Conservation (phyloP, 2,797 vertebrate genomes). For the Galaxias olidus region DNA sequence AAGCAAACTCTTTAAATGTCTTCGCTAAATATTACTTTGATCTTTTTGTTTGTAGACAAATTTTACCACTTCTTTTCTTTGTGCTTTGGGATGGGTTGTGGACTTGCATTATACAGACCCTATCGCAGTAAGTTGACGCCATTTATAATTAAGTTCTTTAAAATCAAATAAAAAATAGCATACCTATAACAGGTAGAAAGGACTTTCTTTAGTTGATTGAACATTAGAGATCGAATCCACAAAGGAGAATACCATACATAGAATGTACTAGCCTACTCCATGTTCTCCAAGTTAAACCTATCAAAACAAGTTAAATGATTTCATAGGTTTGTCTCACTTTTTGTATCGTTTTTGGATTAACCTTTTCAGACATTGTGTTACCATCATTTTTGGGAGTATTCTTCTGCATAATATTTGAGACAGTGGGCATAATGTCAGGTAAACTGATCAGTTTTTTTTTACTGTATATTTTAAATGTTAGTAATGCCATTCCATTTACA, state of each 20-base stretch:
- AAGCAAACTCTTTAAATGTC: conserved; percentile 6
- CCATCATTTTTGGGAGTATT: conserved; percentile 44
- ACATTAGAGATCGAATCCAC: too few species aligned
- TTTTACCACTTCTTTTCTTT: conserved; percentile 70
- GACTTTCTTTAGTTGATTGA: too few species aligned
- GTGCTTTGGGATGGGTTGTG: conserved; percentile 69
- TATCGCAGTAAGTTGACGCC: conserved; percentile 20
- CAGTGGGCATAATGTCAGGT: conserved; percentile 53
- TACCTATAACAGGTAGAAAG: too few species aligned
- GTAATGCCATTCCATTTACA: too few species aligned
- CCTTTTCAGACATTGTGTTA: conserved; percentile 47
- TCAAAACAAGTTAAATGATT: too few species aligned
- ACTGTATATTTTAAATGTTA: too few species aligned
- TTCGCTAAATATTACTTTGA: background rate
- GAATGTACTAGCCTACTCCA: too few species aligned
- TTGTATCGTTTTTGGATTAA: background rate
- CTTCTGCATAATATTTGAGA: conserved; percentile 57
- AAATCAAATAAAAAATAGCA: too few species aligned
- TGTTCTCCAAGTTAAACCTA: background rate
- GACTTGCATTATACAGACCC: conserved; percentile 55
- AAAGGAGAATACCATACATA: too few species aligned
- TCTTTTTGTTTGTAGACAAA: conserved; percentile 59
- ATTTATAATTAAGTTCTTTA: too few species aligned
- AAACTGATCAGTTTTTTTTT: too few species aligned
- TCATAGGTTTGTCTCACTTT: background rate